These are phyloP conservation scores for Cataglyphis rosenhaueri DNA, from an alignment of 2,888 invertebrate species.

Conservation along the genomic window DNA sequence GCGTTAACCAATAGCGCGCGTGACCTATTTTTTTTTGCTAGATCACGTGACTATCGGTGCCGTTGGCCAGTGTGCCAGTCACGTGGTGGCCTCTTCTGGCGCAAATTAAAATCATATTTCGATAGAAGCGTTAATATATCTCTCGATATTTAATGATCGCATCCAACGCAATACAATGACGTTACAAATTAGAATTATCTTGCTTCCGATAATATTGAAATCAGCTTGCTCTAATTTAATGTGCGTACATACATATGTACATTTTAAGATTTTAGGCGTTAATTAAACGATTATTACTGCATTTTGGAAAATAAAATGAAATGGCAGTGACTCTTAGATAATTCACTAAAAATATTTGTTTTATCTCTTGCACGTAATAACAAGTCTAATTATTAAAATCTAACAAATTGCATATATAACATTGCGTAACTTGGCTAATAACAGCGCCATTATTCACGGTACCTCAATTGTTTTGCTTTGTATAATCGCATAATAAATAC, in stretches of 20 bases:
- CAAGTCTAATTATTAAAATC: conserved; percentile 13
- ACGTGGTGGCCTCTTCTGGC: conserved; percentile 27
- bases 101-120: conserved; percentile 1
- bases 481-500: conserved; percentile 53
- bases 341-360: neutral
- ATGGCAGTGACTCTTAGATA: neutral
- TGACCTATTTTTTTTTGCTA: conserved; percentile 12
- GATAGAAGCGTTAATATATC: conserved; percentile 19
- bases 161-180: neutral
- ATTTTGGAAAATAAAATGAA: neutral
- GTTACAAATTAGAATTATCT: neutral
- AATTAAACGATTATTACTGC: neutral
- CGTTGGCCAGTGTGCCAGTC: neutral
- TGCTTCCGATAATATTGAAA: neutral
- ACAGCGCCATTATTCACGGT: conserved; percentile 7
- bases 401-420: conserved; percentile 22
- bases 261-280: neutral
- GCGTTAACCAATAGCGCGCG: neutral
- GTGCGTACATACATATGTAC: neutral
- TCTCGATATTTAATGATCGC: neutral
- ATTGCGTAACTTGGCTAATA: neutral
- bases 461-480: conserved; percentile 47
- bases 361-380: neutral
- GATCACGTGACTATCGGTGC: neutral
- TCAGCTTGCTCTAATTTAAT: neutral